Conservation (phyloP, 2,113 vertebrate species). For the Chaetodon auriga region DNA sequence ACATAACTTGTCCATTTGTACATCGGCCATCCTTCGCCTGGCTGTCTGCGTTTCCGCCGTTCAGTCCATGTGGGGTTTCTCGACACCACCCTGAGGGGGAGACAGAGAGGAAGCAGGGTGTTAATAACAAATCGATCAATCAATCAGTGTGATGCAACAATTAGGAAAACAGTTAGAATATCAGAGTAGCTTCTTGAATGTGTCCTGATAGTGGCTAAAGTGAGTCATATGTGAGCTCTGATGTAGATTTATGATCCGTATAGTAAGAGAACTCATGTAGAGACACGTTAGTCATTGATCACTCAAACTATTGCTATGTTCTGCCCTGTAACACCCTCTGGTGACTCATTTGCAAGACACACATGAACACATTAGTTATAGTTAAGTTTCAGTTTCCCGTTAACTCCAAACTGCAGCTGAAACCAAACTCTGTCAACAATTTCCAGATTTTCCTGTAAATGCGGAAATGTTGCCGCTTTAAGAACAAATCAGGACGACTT, state of each 20-base stretch:
- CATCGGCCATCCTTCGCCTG: conserved; percentile 40
- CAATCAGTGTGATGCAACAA: background rate
- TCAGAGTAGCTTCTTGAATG: background rate
- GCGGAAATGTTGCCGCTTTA: too few relatives aligned
- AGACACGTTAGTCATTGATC: background rate
- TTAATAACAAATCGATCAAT: conserved; percentile 24
- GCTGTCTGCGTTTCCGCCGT: conserved; percentile 21
- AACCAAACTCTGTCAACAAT: background rate
- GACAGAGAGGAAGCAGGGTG: background rate
- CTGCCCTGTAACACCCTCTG: background rate
- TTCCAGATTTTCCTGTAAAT: too few relatives aligned
- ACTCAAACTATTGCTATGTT: background rate
- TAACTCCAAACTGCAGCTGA: background rate
- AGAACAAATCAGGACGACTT: too few relatives aligned
- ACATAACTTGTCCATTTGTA: conserved; percentile 48
- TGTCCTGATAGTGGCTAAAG: background rate
- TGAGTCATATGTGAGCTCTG: background rate
- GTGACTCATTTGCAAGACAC: background rate
- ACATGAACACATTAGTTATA: background rate
- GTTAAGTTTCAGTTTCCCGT: background rate
- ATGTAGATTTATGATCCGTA: background rate
- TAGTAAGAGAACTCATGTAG: too few relatives aligned
- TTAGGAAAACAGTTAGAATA: background rate
- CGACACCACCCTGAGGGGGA: conserved; percentile 86
- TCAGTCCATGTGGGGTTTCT: conserved; percentile 92